Base-by-base conservation (phyloP, 2,113 vertebrate species). In the Catharus minimus region DNA sequence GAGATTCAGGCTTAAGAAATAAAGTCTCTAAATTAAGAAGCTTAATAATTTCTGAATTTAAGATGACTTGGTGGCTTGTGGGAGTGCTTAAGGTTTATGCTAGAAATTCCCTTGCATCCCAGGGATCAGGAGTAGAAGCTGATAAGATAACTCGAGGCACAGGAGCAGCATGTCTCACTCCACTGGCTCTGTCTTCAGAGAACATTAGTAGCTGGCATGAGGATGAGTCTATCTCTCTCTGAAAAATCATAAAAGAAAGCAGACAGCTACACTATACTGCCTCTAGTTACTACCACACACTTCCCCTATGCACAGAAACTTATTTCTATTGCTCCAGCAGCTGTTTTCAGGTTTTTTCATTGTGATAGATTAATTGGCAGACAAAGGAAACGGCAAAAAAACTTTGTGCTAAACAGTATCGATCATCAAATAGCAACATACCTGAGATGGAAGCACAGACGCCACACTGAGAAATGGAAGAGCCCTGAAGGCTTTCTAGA, bases 21-120 rank as follows among this genome's bases (percentile, higher is more conserved):
- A 93, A 95, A 97, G 92, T 91, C 88, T 88, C 93, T 97, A 96
- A 97, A 97, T 97, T 97, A 98, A 97, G 97, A 95, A 97, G 97
- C 96, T 98, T 98, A 97, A 95, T 97, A 90, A 94, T 96, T 97
- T 95, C 94, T 92, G 92, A 43, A 49, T 96, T 97, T 97, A 74
- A 96, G 94, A 89, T 94, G 90, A 97, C 93, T 96, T 27, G n/a
- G 86, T 96, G 95, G 76, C 96, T 97, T 95, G 82, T 73, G 71
- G 89, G 92, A 97, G 64, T 5, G 39, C 92, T 95, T 86, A 86
- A 95, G 41, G 56, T 97, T 98, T 97, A 95, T 92, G 65, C 92
- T 95, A 86, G 94, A 92, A 96, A 97, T 97, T 97, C 92, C 72
- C 91, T 82, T 28, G 73, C 94, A 96, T 97, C 90, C 95, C 41